A percentile compares a stretch with the other conserved stretches of the same genome.
Conservation (phyloP, 64 coral and sea anemone species). For the Dendronephthya gigantea region DNA sequence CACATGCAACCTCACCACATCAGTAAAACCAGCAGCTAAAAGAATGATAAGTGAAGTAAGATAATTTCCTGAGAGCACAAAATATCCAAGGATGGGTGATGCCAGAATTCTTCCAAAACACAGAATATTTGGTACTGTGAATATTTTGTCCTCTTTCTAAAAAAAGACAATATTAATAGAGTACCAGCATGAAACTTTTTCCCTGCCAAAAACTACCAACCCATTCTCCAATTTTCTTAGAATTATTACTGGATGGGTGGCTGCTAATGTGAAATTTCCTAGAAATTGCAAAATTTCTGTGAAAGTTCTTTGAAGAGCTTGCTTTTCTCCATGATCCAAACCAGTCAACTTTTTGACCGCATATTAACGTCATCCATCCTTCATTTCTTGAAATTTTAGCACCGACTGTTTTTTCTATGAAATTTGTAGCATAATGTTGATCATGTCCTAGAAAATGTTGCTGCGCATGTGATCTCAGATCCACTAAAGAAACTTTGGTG, state of each 20-base stretch:
- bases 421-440: not conserved
- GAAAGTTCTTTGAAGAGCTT: not conserved
- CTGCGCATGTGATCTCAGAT: not conserved
- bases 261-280: not conserved
- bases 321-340: not conserved
- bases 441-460: not conserved
- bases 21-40: constrained; percentile 77
- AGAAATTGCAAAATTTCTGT: not conserved
- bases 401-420: not conserved
- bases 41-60: constrained; percentile 50
- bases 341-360: not conserved
- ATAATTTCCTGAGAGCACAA: constrained; percentile 69
- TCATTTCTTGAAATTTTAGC: not conserved
- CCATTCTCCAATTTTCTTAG: not conserved
- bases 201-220: not conserved
- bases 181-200: not conserved
- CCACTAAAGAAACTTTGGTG: not conserved
- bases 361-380: not conserved
- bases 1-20: constrained; percentile 47
- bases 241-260: not conserved
- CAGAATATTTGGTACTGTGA: constrained; percentile 79
- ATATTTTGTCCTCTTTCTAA: constrained; percentile 69
- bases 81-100: constrained; percentile 74
- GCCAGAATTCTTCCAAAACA: constrained; percentile 70
- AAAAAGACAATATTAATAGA: not conserved